phyloP scores from a whole-genome alignment of 92 coral and sea anemone genomes.

The Zoanthus gigantus region DNA sequence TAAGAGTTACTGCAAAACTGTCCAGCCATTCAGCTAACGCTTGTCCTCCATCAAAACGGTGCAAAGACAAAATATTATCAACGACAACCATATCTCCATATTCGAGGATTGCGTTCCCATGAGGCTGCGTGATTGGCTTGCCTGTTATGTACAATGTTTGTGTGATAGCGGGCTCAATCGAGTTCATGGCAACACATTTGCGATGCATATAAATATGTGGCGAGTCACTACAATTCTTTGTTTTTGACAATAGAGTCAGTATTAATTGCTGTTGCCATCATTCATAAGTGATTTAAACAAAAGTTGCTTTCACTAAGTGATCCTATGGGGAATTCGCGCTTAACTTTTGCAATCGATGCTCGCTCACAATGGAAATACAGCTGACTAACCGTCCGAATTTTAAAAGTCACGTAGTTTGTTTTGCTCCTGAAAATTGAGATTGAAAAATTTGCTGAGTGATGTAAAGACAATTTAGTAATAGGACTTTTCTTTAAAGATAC shows the following conservation, averaged over 20 bases:
- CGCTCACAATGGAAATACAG: not conserved
- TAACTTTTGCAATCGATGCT: not conserved
- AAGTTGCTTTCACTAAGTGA: conserved; percentile 2
- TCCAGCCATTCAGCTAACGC: conserved; percentile 62
- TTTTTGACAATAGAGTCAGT: conserved; percentile 28
- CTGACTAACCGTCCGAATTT: not conserved
- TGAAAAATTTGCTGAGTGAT: conserved; percentile 10
- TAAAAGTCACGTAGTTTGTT: not conserved
- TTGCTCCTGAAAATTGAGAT: not conserved
- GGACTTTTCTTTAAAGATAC: conserved; percentile 9
- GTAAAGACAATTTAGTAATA: conserved; percentile 17
- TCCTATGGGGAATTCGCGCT: conserved; percentile 16
- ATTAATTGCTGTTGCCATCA: conserved; percentile 14
- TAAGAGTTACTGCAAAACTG: conserved; percentile 49
- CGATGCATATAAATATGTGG: conserved; percentile 28
- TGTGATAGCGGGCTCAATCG: conserved; percentile 12
- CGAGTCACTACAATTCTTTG: conserved; percentile 17
- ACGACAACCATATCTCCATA: no score
- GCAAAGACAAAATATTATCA: no score
- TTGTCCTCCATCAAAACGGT: conserved; percentile 62
- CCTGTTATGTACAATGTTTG: not conserved
- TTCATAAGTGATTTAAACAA: conserved; percentile 25
- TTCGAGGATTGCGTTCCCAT: conserved; percentile 48
- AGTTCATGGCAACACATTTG: conserved; percentile 50
- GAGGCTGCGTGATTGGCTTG: conserved; percentile 49